These are phyloP conservation scores for Crotalus viridis DNA, from an alignment of 2,113 vertebrate genomes.

Conservation along the genomic window DNA sequence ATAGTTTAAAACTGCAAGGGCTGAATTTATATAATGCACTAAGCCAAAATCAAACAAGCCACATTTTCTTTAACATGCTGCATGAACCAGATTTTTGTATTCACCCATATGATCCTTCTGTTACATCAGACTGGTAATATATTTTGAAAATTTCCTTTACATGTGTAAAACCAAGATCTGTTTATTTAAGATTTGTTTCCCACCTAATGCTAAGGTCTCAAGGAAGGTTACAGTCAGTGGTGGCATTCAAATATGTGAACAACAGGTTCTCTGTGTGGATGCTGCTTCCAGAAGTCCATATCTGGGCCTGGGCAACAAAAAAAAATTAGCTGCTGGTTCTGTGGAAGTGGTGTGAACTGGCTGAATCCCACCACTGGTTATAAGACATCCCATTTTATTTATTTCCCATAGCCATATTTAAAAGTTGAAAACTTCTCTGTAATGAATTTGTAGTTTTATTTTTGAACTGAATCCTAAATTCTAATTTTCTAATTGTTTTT, in stretches of 20 bases:
- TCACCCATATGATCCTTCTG: background rate
- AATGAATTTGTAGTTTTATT: background rate
- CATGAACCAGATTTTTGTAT: background rate
- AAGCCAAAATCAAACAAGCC: background rate
- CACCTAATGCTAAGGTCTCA: background rate
- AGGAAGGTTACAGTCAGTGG: background rate
- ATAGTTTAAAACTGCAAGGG: background rate
- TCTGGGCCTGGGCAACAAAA: no score
- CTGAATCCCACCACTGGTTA: no score
- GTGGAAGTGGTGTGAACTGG: no score
- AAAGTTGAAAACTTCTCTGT: background rate
- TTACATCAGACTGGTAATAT: background rate
- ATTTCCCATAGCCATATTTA: background rate
- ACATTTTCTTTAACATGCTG: background rate
- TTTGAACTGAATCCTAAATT: background rate
- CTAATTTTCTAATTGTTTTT: background rate
- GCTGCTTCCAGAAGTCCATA: no score
- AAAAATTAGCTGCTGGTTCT: no score
- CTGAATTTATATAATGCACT: background rate
- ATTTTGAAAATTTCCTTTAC: background rate
- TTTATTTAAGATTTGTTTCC: background rate
- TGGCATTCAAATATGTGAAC: no score
- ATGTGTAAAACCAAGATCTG: background rate
- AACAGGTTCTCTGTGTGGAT: no score
- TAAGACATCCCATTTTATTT: background rate